Base-by-base conservation (phyloP, 2,888 invertebrate genomes). In the Byasa hedistus region DNA sequence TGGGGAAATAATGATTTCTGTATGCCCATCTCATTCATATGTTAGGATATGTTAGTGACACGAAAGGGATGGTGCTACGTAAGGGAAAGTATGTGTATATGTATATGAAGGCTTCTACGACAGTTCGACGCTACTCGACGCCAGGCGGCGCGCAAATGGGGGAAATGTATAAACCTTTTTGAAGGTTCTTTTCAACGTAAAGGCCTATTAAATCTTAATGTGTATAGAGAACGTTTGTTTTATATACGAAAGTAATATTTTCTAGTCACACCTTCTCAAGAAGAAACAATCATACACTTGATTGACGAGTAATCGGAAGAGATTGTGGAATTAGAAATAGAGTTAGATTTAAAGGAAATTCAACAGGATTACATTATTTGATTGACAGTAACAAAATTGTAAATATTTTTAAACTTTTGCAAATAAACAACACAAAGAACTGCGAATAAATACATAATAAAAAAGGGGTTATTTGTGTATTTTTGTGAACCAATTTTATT, bases 1-100 rank as follows among this genome's bases (percentile, higher is more conserved):
- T 80, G 73, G 75, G 75, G 79, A 72, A 80, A 79, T 84, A 80
- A 83, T 84, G 83, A 80, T 81, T 82, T 77, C 85, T 84, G 73
- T 87, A 86, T 77, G 84, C 77, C 84, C 80, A 83, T 91, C 91
- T 84, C 89, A 75, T 83, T 91, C 90, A 81, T 85, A 82, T 89
- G 87, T 91, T 87, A 80, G 85, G 76, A 76, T 82, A 83, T 81
- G 85, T 86, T 81, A 81, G 83, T 78, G 79, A 80, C 75, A 80
- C 79, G 85, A 89, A 84, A 88, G 87, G 86, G 89, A 90, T 81
- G 84, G 87, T 83, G 79, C 73, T 74, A 72, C 67, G 74, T 70
- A 72, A 75, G 76, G 78, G 73, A 64, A 72, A 71, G 71, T 75
- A 39, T 39, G 39, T 15, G 2, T 71, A 69, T 70, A 39, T 75